These are phyloP conservation scores for Macquaria australasica DNA, from an alignment of 2,113 vertebrate species.

Conservation along the genomic window DNA sequence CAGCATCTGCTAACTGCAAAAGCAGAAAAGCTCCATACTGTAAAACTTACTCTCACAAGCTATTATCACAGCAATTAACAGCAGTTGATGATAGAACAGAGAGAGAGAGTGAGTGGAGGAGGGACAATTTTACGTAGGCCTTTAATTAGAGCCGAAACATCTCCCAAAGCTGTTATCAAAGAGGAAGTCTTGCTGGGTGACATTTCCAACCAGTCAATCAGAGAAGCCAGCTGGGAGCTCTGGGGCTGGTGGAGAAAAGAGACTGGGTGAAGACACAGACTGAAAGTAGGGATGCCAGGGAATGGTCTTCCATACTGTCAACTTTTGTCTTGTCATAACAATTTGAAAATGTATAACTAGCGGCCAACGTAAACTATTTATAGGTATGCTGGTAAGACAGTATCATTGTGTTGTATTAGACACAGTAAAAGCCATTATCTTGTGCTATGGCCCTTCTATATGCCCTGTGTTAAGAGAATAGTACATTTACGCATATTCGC, in stretches of 20 bases:
- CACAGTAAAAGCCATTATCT: neutral
- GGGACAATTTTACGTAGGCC: slow-evolving; percentile 7
- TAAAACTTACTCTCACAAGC: slow-evolving; percentile 4
- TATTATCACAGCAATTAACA: slow-evolving; percentile 30
- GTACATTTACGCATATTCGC: neutral
- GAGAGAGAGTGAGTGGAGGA: slow-evolving; percentile 16
- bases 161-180: slow-evolving; percentile 53
- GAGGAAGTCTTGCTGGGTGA: slow-evolving; percentile 34
- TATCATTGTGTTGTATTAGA: neutral
- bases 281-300: neutral
- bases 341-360: neutral
- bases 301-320: neutral
- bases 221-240: slow-evolving; percentile 44
- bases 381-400: neutral
- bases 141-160: slow-evolving; percentile 69
- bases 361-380: neutral
- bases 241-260: slow-evolving; percentile 11
- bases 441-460: neutral
- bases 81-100: slow-evolving; percentile 5
- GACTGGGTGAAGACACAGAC: neutral
- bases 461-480: no score
- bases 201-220: slow-evolving; percentile 53
- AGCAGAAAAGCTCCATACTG: neutral
- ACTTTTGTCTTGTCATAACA: neutral
- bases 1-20: neutral